phyloP scores from a whole-genome alignment of 2,797 vertebrate genomes.

The Scolopax bukidnonensis region DNA sequence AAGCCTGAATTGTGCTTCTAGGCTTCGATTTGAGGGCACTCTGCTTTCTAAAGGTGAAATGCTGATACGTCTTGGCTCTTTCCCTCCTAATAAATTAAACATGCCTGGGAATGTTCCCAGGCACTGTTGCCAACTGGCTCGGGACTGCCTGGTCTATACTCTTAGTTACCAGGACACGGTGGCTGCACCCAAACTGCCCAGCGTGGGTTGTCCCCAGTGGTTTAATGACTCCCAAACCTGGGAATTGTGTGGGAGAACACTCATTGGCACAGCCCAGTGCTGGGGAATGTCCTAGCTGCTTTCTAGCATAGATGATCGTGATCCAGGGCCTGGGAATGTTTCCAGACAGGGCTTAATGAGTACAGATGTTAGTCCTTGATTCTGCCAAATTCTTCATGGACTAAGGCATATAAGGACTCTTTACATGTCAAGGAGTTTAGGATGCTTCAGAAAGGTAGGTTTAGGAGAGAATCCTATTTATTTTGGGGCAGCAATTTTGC shows the following conservation, averaged over 20 bases:
- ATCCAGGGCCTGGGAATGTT: background rate
- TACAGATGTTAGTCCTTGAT: background rate
- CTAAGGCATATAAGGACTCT: background rate
- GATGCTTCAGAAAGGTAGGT: background rate
- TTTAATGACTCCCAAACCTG: background rate
- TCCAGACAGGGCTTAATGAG: background rate
- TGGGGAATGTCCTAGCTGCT: background rate
- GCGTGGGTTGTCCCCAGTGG: rapidly evolving
- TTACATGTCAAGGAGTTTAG: background rate
- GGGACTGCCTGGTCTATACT: background rate
- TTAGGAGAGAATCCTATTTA: background rate
- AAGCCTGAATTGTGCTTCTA: background rate
- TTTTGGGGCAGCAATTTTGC: background rate
- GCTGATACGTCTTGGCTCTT: background rate
- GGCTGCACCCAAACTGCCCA: background rate
- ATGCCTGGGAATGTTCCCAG: background rate
- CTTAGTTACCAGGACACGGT: background rate
- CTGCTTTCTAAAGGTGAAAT: background rate
- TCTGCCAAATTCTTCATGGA: background rate
- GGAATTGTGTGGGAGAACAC: slow-evolving; percentile 15
- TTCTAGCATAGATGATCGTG: background rate
- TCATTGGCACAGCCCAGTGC: background rate
- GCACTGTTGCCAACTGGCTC: background rate
- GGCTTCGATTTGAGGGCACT: background rate
- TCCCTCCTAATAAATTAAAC: background rate